These are phyloP conservation scores for Jordanella pulchra DNA, from an alignment of 2,797 vertebrate species.

Conservation along the genomic window DNA sequence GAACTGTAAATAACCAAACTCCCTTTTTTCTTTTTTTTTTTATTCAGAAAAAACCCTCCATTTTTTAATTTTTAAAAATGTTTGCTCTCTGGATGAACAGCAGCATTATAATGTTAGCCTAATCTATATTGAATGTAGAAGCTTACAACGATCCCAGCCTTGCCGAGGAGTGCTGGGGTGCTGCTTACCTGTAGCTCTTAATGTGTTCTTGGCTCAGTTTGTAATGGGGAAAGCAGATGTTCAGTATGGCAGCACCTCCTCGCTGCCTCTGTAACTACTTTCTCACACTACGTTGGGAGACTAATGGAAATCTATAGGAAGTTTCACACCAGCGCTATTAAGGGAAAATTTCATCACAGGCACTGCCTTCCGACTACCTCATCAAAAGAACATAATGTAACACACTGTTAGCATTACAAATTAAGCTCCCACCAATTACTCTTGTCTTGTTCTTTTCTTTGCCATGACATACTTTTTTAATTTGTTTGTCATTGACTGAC, in stretches of 20 bases:
- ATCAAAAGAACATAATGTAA: conserved; percentile 52
- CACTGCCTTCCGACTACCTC: conserved; percentile 38
- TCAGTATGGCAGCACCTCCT: conserved; percentile 48
- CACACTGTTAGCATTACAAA: conserved; percentile 62
- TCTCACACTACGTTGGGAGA: conserved; percentile 53
- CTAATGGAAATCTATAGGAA: conserved; percentile 66
- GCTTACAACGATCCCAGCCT: conserved; percentile 36
- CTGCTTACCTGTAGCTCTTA: conserved; percentile 62
- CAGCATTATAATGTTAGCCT: conserved; percentile 52
- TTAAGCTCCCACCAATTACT: conserved; percentile 39
- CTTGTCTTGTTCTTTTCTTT: conserved; percentile 55
- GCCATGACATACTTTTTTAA: conserved; percentile 42
- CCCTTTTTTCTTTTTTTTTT: conserved; percentile 50
- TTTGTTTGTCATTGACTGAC: conserved; percentile 64
- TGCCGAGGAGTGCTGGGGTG: conserved; percentile 30
- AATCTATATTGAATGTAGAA: conserved; percentile 51
- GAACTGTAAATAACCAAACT: conserved; percentile 74
- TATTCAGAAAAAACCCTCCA: conserved; percentile 61
- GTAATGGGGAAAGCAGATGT: conserved; percentile 72
- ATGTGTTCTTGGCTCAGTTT: conserved; percentile 52
- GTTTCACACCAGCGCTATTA: conserved; percentile 65
- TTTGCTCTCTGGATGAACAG: conserved; percentile 58
- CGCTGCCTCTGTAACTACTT: conserved; percentile 45
- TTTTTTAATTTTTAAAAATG: conserved; percentile 69
- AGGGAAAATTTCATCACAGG: conserved; percentile 53